Base-by-base conservation (phyloP, 2,113 vertebrate species). In the Sceloporus tristichus region DNA sequence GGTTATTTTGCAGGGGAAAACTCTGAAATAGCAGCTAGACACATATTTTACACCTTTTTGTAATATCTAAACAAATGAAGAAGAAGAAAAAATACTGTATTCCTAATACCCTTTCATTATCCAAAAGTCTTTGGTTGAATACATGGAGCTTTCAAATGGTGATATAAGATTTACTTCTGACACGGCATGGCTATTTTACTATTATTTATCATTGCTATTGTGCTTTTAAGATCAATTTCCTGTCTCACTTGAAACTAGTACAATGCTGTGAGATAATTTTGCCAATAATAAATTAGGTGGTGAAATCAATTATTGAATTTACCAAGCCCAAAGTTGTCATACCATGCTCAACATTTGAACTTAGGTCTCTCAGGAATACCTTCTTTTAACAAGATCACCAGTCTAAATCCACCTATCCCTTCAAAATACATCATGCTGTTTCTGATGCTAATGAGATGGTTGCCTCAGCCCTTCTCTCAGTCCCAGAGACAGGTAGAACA, bases 381-480 rank as follows among this genome's bases (percentile, higher is more conserved):
- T 71, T 18, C 76, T 77, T 53, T 14, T 76, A 85, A 73, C 48
- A 84, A 76, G 73, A 76, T 85, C 73, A 42, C 73, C 48, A 70
- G 66, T 87, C 66, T 80, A 56, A 70, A 79, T 71, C 19, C 77
- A 80, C 56, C 53, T 87, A 80, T 86, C 68, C 29, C 34, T 68
- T 54, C 66, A 68, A 85, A 85, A 9, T 77, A 76, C 62, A 40
- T 40, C 65, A 42, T 82, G 65, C 2, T 59, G 19, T 94, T 94
- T 92, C 90, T 92, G 92, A 92, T 94, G 90, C 91, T 70, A 89
- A 84, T 95, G 92, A 89, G 88, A 93, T 90, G 90, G 89, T 87
- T 93, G 88, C 84, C 83, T 90, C 84, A 82, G 65, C 87, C 92
- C 92, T 82, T 70, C 92, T 71, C 85, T 94, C 85, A 87, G 82